phyloP scores from a whole-genome alignment of 2,888 invertebrate species.

The Mellilla xanthometata region DNA sequence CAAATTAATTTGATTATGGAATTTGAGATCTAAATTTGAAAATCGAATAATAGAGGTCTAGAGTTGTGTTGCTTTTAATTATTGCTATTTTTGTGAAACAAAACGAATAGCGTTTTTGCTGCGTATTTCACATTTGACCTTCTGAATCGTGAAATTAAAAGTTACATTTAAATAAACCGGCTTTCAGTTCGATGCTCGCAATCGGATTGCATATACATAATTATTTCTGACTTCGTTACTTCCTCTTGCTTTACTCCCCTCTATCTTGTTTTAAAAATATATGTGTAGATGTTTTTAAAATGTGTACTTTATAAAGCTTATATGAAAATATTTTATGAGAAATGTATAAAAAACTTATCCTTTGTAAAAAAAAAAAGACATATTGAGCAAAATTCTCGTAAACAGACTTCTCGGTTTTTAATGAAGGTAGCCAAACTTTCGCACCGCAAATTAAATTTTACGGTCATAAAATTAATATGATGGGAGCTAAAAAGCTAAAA shows the following conservation, averaged over 20 bases:
- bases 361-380: too few relatives aligned
- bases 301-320: too few relatives aligned
- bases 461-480: not conserved
- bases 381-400: too few relatives aligned
- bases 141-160: constrained; percentile 30
- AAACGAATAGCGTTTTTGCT: constrained; percentile 3
- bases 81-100: not conserved
- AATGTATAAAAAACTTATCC: too few relatives aligned
- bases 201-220: not conserved
- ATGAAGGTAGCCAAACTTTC: not conserved
- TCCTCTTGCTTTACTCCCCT: too few relatives aligned
- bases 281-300: too few relatives aligned
- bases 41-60: too few relatives aligned
- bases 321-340: too few relatives aligned
- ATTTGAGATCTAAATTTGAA: not conserved
- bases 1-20: not conserved
- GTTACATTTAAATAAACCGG: constrained; percentile 35
- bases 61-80: too few relatives aligned
- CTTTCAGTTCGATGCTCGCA: constrained; percentile 19
- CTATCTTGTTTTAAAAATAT: too few relatives aligned
- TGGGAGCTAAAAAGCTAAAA: not conserved
- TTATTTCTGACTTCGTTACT: too few relatives aligned
- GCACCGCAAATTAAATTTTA: not conserved
- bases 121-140: constrained; percentile 39
- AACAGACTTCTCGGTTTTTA: not conserved